Evolutionary conservation across 1,140 invertebrate genomes (phyloP).

Genomic region (Drosophila mayri): DNA sequence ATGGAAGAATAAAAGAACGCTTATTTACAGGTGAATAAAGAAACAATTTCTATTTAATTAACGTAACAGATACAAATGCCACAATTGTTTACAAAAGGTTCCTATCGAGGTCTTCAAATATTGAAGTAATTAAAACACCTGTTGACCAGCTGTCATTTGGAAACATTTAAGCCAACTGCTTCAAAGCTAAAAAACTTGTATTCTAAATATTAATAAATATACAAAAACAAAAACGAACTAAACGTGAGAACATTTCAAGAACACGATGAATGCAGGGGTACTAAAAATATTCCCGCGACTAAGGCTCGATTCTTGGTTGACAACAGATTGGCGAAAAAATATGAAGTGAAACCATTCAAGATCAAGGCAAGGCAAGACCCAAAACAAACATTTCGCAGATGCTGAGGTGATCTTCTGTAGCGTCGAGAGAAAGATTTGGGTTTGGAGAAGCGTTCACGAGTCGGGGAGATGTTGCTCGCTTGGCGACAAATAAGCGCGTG

Average conservation of each 20-base stretch:
- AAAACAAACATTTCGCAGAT: constrained; percentile 58
- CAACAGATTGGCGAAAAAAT: constrained; percentile 63
- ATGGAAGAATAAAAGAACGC: not conserved
- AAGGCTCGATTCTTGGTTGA: constrained; percentile 57
- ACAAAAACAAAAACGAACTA: not conserved
- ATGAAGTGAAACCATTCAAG: constrained; percentile 63
- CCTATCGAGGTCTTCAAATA: constrained; percentile 7
- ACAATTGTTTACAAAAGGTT: constrained; percentile 9
- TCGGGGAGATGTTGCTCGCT: constrained; percentile 25
- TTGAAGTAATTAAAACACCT: constrained; percentile 24
- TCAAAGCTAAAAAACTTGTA: constrained; percentile 5
- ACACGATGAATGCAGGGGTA: constrained; percentile 48
- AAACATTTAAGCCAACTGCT: constrained; percentile 7
- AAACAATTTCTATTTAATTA: not conserved
- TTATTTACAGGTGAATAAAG: not conserved
- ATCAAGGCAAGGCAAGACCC: constrained; percentile 73
- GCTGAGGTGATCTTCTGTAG: constrained; percentile 46
- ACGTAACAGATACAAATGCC: constrained; percentile 4
- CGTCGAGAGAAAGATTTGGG: constrained; percentile 25
- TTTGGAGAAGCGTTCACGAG: constrained; percentile 32
- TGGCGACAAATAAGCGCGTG: constrained; percentile 59
- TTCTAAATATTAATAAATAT: not conserved
- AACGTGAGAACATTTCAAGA: constrained; percentile 34
- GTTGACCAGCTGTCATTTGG: constrained; percentile 11
- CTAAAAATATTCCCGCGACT: constrained; percentile 70